These are phyloP conservation scores for Drosophila macrothrix DNA, from an alignment of 2,888 invertebrate species.

Conservation along the genomic window DNA sequence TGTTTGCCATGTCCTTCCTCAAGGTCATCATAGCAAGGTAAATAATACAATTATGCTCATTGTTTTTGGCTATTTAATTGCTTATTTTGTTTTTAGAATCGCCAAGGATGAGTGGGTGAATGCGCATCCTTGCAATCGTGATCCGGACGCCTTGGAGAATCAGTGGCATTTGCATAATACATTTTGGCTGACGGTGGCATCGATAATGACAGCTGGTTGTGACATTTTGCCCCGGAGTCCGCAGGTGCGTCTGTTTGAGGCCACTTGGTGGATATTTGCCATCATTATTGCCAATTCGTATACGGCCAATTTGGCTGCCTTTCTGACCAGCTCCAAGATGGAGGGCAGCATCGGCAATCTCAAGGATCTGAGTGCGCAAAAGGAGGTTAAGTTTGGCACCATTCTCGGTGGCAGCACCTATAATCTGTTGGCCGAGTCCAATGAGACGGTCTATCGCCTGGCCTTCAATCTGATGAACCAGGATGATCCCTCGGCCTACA, in stretches of 20 bases:
- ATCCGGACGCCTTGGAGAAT: constrained; percentile 95
- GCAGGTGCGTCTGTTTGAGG: constrained; percentile 91
- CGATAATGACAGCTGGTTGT: constrained; percentile 96
- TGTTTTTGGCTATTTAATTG: not conserved
- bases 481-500: constrained; percentile 92
- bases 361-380: constrained; percentile 96
- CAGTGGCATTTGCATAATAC: constrained; percentile 95
- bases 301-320: constrained; percentile 97
- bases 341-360: constrained; percentile 94
- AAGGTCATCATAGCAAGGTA: constrained; percentile 93
- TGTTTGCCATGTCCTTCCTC: constrained; percentile 92
- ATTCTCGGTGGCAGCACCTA: constrained; percentile 94
- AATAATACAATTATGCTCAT: not conserved
- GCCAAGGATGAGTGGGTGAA: constrained; percentile 97
- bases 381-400: constrained; percentile 96
- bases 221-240: constrained; percentile 95
- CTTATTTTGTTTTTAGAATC: constrained; percentile 85
- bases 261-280: constrained; percentile 94
- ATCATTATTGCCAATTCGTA: constrained; percentile 94
- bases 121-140: constrained; percentile 95
- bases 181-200: constrained; percentile 97
- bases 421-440: constrained; percentile 94
- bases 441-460: constrained; percentile 93
- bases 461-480: constrained; percentile 96
- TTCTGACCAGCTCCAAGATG: constrained; percentile 95